These are phyloP conservation scores for Drosophila atroscutellata DNA, from an alignment of 2,888 invertebrate species.

Conservation along the genomic window DNA sequence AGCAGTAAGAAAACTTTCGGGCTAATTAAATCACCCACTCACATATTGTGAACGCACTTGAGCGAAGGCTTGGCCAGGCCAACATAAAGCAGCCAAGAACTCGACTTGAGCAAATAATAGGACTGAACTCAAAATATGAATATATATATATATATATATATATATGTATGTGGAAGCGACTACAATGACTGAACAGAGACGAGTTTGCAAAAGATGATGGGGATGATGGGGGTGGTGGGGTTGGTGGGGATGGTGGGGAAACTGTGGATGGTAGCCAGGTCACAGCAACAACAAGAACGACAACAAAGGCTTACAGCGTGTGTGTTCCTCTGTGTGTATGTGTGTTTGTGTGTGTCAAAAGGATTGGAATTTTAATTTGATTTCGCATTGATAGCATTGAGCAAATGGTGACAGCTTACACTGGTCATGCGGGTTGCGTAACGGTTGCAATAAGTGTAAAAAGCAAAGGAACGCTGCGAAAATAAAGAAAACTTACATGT, in stretches of 20 bases:
- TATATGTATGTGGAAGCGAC: slow-evolving; percentile 26
- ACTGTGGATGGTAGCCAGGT: slow-evolving; percentile 11
- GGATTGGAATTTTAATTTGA: slow-evolving; percentile 79
- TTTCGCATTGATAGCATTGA: slow-evolving; percentile 55
- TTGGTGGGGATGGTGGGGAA: slow-evolving; percentile 3
- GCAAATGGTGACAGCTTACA: slow-evolving; percentile 46
- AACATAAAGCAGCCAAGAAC: slow-evolving; percentile 12
- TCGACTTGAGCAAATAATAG: slow-evolving; percentile 22
- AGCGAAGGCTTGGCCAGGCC: slow-evolving; percentile 4
- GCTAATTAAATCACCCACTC: slow-evolving; percentile 41
- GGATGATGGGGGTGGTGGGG: background rate
- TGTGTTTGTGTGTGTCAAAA: slow-evolving; percentile 40
- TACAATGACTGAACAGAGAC: slow-evolving; percentile 39
- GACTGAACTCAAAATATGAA: slow-evolving; percentile 39
- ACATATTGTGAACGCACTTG: slow-evolving; percentile 7
- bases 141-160: background rate
- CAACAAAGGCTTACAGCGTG: slow-evolving; percentile 43
- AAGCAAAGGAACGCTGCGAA: slow-evolving; percentile 5
- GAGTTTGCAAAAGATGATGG: slow-evolving; percentile 18
- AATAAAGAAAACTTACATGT: slow-evolving; percentile 81
- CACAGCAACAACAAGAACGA: slow-evolving; percentile 27
- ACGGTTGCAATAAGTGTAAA: slow-evolving; percentile 29
- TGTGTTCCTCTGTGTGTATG: background rate
- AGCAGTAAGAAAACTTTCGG: slow-evolving; percentile 21
- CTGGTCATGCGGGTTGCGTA: slow-evolving; percentile 30